Evolutionary conservation across 2,888 invertebrate genomes (phyloP), one percentile per base, ranked within the genome.

Genomic region (Dryobota labecula): DNA sequence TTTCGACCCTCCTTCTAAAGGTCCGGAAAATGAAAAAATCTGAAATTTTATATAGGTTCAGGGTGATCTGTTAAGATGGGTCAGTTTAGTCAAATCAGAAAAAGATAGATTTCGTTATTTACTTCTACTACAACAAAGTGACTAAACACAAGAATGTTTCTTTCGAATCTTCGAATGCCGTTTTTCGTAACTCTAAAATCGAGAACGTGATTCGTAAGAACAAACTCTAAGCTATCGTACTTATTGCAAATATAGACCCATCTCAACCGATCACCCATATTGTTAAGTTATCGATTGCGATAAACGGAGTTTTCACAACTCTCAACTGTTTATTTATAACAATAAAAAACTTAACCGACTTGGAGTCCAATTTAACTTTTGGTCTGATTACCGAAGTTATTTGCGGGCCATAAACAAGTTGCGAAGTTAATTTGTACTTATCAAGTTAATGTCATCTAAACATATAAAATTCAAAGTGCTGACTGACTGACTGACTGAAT

Each of bases 331-430:
- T 61, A 30, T 61, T 30, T 41, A 80, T 62, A 82, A 80, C 82
- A 86, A 86, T 82, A 84, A 86, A 80, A 85, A 84, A 79, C 75
- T 83, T 74, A 54, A 82, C 70, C 62, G n/a, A 68, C 70, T 78
- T 74, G 69, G 63, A 83, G 80, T 84, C 74, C 84, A 84, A 88
- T 86, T 85, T 84, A 84, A 86, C 84, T 87, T 86, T 84, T 62
- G 67, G 76, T 84, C 54, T 83, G 79, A 84, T 85, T 80, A 80
- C 81, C 73, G 60, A 77, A 80, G 74, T 82, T 82, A 78, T 69
- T 76, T 78, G 76, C 75, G 62, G 65, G 18, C 73, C 65, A 72
- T 83, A 74, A 76, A 78, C 61, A 63, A 74, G 67, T 82, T 64
- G 49, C 69, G n/a, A 76, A 82, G 76, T 76, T 73, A 71, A 73